Percentiles rank a stretch among this genome's conserved stretches.
Conservation (phyloP, 2,113 vertebrate species). For the Pipa parva region DNA sequence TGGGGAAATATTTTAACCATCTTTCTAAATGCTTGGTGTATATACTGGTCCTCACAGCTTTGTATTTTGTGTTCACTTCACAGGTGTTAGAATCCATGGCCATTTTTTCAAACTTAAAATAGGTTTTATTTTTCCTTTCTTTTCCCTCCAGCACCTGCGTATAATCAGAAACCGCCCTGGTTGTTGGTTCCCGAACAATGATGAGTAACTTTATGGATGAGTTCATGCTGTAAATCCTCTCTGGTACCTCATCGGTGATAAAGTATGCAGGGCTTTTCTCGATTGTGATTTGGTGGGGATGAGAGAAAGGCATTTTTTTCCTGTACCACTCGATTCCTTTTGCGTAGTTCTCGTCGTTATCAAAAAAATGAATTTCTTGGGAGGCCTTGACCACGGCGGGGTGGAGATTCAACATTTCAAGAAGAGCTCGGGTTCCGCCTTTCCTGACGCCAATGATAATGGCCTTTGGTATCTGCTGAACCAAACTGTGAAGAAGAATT, state of each 20-base stretch:
- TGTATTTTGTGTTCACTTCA: constrained; percentile 94
- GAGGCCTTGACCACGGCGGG: constrained; percentile 93
- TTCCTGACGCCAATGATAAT: constrained; percentile 94
- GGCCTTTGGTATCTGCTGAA: constrained; percentile 89
- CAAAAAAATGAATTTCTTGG: constrained; percentile 96
- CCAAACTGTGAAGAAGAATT: constrained; percentile 78
- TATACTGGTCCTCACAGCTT: constrained; percentile 92
- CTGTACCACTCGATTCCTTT: constrained; percentile 91
- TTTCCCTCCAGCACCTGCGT: constrained; percentile 95
- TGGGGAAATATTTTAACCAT: constrained; percentile 91
- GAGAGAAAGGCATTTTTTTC: constrained; percentile 94
- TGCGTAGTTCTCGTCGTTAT: constrained; percentile 91
- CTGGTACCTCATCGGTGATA: constrained; percentile 91
- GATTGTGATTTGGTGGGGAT: constrained; percentile 92
- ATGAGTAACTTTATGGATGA: constrained; percentile 91
- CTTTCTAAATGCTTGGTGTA: constrained; percentile 94
- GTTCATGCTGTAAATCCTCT: constrained; percentile 97
- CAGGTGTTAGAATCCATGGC: constrained; percentile 84
- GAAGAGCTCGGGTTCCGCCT: constrained; percentile 86
- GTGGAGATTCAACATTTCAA: constrained; percentile 96
- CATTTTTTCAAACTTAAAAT: constrained; percentile 91
- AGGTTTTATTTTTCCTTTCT: constrained; percentile 93
- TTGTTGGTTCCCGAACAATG: constrained; percentile 92
- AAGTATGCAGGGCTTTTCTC: constrained; percentile 97
- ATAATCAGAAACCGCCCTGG: constrained; percentile 92